phyloP scores from a whole-genome alignment of 2,797 vertebrate species.

The Benthosema pterotum region DNA sequence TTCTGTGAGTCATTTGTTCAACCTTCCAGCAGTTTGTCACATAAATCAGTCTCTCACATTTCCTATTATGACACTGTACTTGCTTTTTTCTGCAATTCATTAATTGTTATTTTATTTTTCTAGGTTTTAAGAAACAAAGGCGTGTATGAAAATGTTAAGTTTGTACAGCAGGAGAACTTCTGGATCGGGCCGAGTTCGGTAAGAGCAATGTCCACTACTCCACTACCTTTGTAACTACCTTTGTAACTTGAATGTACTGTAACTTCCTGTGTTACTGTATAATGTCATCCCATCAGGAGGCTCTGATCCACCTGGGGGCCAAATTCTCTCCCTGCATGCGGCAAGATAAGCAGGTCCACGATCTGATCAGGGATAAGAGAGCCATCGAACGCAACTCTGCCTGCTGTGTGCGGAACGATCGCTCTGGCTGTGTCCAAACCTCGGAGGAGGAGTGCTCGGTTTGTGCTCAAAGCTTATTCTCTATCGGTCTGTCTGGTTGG shows the following conservation, averaged over 20 bases:
- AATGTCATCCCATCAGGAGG: conserved; percentile 80
- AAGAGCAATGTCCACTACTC: conserved; percentile 51
- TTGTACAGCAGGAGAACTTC: conserved; percentile 98
- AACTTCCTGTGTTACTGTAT: too few relatives aligned
- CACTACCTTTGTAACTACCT: too few relatives aligned
- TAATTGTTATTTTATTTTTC: conserved; percentile 10
- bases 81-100: conserved; percentile 7
- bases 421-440: conserved; percentile 94
- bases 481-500: neutral
- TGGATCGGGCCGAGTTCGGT: conserved; percentile 98
- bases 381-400: conserved; percentile 90
- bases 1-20: conserved; percentile 86
- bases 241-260: too few relatives aligned
- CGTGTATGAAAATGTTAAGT: conserved; percentile 98
- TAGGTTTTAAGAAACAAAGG: conserved; percentile 97
- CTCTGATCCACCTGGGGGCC: conserved; percentile 96
- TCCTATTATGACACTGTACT: too few relatives aligned
- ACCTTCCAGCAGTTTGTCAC: neutral
- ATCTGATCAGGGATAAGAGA: conserved; percentile 88
- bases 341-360: conserved; percentile 93
- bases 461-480: conserved; percentile 45
- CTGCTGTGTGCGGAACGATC: conserved; percentile 97
- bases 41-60: neutral
- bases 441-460: conserved; percentile 97
- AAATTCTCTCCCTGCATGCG: conserved; percentile 99